Evolutionary conservation across 1,140 invertebrate species (phyloP), one percentile per base, ranked within the genome.

Genomic region (Luehdorfia chinensis): DNA sequence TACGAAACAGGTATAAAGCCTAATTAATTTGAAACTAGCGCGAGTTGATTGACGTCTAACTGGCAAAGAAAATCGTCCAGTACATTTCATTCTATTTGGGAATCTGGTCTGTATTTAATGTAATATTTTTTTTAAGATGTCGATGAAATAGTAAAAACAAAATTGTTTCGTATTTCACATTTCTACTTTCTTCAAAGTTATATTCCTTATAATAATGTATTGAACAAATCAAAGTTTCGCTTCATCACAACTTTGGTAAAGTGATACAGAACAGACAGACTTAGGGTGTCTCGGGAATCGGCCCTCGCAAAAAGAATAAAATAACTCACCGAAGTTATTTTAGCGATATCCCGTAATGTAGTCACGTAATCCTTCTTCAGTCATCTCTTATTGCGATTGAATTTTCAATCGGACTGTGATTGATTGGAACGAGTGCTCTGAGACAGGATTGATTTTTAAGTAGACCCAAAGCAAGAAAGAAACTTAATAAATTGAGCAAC

Each of bases 331-430:
- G n/a, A 41, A 46, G 45, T 48, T 63, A 51, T 58, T 66, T 58
- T 31, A 46, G 43, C 53, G 46, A 61, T 64, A 61, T 55, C 47
- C 19, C 46, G 56, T 71, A 75, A 79, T 66, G 59, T 68, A 75
- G 67, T 83, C 72, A 72, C 72, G 74, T 83, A 77, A 77, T 75
- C 74, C 68, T 75, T 69, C 67, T 68, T 62, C 56, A 65, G 66
- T 70, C 74, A 74, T 71, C 61, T 71, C 63, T 74, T 77, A 68
- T 72, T 77, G 54, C 56, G 59, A 80, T 67, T 67, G 75, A 80
- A 80, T 78, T 74, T 77, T 74, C 75, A 80, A 80, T 72, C 61
- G 59, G 59, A 60, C 64, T 61, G 55, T 75, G 73, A 80, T 75
- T 80, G 76, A 84, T 80, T 71, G 76, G 67, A 76, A 65, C 65